A percentile compares a stretch with the other conserved stretches of the same genome.
These are phyloP conservation scores for Varecia variegata DNA, from an alignment of 2,797 vertebrate genomes.

Conservation along the genomic window DNA sequence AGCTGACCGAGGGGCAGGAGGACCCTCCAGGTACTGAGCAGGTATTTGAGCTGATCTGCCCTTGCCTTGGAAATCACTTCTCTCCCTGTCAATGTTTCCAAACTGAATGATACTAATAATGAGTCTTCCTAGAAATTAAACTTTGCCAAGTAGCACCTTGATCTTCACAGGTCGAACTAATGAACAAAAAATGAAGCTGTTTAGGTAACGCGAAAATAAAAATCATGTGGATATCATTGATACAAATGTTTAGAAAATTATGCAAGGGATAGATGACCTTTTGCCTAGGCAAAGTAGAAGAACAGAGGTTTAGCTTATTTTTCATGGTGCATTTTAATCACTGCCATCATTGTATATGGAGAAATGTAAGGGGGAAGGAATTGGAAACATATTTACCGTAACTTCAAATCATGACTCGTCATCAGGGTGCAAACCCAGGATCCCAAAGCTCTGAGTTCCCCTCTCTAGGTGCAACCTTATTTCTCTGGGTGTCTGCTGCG, in stretches of 20 bases:
- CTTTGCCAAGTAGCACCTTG: constrained; percentile 73
- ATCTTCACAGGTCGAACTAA: constrained; percentile 49
- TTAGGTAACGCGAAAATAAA: constrained; percentile 65
- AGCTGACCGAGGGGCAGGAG: neutral
- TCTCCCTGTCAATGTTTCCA: constrained; percentile 6
- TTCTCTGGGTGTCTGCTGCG: neutral
- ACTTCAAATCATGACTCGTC: neutral
- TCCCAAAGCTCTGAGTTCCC: neutral
- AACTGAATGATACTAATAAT: constrained; percentile 76
- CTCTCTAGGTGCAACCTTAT: no score
- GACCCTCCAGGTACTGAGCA: neutral
- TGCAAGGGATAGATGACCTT: neutral
- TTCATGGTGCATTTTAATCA: neutral
- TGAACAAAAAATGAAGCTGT: constrained; percentile 52
- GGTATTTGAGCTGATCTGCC: no score
- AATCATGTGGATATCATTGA: neutral
- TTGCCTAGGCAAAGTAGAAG: neutral
- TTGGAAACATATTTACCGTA: neutral
- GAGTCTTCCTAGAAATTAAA: constrained; percentile 80
- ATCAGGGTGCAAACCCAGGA: neutral
- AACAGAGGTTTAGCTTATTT: neutral
- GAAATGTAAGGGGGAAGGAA: neutral
- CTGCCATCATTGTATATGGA: no score
- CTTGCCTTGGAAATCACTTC: neutral
- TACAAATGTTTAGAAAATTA: constrained; percentile 30